Evolutionary conservation across 37 sponge, comb jelly and placozoan genomes (phyloP).

Genomic region (Crambe crambe): DNA sequence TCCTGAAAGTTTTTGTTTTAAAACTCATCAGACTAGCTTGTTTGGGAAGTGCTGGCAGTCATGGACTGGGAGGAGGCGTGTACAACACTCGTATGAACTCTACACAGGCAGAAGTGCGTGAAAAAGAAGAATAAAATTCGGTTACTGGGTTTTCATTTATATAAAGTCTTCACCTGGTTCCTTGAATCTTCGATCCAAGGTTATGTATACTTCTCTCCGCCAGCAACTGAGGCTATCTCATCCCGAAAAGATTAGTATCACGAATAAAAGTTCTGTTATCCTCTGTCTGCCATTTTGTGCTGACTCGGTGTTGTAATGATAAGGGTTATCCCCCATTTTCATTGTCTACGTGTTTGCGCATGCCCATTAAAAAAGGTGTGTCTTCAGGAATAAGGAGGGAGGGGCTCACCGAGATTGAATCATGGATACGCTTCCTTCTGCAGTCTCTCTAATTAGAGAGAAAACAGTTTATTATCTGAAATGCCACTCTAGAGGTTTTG

Average conservation of each 20-base stretch:
- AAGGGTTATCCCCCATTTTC: constrained; percentile 1
- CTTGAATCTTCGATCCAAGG: not conserved
- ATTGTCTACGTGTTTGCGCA: not conserved
- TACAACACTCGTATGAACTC: not conserved
- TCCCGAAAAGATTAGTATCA: not conserved
- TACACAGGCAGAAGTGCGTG: not conserved
- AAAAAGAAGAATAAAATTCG: not conserved
- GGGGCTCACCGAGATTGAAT: constrained; percentile 5
- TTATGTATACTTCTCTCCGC: not conserved
- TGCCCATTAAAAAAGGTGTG: constrained; percentile 16
- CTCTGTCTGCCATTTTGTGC: constrained; percentile 5
- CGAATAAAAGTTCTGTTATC: too few species aligned
- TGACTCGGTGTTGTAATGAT: not conserved
- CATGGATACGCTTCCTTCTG: constrained; percentile 17
- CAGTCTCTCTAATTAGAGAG: constrained; percentile 17
- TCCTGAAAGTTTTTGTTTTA: constrained; percentile 7
- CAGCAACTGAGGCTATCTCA: not conserved
- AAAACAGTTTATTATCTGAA: constrained; percentile 19
- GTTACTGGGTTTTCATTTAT: too few species aligned
- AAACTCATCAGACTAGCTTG: constrained; percentile 13
- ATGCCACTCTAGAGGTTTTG: constrained; percentile 12
- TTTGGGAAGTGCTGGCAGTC: not conserved
- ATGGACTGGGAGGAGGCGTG: not conserved
- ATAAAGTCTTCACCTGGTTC: too few species aligned
- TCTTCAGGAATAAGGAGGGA: constrained; percentile 1